Evolutionary conservation across 2,113 vertebrate species (phyloP).

Genomic region (Hyaena hyaena): DNA sequence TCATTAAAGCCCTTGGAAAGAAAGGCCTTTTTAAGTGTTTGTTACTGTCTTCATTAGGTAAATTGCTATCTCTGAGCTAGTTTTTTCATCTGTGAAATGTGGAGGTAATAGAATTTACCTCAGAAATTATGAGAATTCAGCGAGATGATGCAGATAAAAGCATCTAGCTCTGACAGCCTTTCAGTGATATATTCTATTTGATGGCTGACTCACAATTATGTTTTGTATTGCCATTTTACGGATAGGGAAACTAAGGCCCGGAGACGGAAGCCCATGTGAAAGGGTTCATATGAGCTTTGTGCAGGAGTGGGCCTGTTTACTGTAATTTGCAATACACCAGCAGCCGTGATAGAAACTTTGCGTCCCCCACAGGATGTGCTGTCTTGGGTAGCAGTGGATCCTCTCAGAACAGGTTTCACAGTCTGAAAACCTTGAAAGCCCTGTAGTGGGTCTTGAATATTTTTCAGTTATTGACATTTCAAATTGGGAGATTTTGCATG

Average conservation of each 20-base stretch:
- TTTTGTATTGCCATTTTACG: constrained; percentile 6
- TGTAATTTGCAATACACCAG: not conserved
- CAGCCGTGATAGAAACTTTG: not conserved
- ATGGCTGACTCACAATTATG: constrained; percentile 18
- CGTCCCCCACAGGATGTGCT: not conserved
- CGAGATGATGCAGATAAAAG: not conserved
- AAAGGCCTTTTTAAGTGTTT: constrained; percentile 13
- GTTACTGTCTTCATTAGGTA: not conserved
- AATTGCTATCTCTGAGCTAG: not conserved
- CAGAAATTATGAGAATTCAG: not conserved
- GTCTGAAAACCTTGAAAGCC: not conserved
- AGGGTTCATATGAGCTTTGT: not conserved
- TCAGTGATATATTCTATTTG: not conserved
- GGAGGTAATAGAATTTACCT: constrained; percentile 5
- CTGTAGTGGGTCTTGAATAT: not conserved
- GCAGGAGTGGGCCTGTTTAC: not conserved
- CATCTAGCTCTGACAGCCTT: not conserved
- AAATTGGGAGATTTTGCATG: constrained; percentile 9
- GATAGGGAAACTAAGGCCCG: not conserved
- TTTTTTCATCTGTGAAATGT: constrained; percentile 22
- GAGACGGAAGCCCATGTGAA: not conserved
- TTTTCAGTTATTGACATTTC: not conserved
- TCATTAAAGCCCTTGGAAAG: constrained; percentile 22
- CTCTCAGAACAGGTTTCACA: not conserved
- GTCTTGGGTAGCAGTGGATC: not conserved